These are phyloP conservation scores for Staurois parvus DNA, from an alignment of 2,797 vertebrate genomes.

Conservation along the genomic window DNA sequence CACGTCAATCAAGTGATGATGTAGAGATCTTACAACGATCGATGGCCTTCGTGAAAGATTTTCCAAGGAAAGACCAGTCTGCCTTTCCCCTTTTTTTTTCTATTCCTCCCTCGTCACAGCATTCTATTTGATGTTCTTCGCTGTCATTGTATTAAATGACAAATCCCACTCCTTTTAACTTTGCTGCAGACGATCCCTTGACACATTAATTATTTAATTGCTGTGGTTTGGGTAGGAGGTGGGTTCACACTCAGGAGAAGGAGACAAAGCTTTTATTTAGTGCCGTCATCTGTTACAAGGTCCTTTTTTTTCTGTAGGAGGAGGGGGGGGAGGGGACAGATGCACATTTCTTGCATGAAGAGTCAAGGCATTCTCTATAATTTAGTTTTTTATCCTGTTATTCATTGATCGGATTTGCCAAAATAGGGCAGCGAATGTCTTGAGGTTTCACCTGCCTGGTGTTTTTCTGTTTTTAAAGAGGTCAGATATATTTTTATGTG, in stretches of 20 bases:
- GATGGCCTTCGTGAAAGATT: too few relatives aligned
- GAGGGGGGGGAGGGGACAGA: neutral
- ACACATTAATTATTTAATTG: conserved; percentile 43
- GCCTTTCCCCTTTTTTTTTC: too few relatives aligned
- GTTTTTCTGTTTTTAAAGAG: conserved; percentile 39
- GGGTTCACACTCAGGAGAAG: neutral
- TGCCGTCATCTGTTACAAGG: conserved; percentile 20
- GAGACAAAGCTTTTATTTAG: conserved; percentile 25
- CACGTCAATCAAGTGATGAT: too few relatives aligned
- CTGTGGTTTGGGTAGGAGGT: conserved; percentile 18
- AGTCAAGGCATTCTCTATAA: conserved; percentile 5
- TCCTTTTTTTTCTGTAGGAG: neutral
- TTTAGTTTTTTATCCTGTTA: conserved; percentile 27
- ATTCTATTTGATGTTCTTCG: too few relatives aligned
- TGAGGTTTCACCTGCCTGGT: conserved; percentile 24
- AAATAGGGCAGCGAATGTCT: conserved; percentile 47
- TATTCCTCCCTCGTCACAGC: too few relatives aligned
- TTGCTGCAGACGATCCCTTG: conserved; percentile 25
- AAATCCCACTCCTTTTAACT: conserved; percentile 17
- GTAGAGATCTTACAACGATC: too few relatives aligned
- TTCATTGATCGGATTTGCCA: neutral
- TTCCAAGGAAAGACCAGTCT: too few relatives aligned
- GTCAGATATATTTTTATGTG: conserved; percentile 24
- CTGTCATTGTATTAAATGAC: neutral
- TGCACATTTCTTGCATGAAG: neutral